Conservation (phyloP, 37 sponge, comb jelly and placozoan species). For the Mnemiopsis leidyi region DNA sequence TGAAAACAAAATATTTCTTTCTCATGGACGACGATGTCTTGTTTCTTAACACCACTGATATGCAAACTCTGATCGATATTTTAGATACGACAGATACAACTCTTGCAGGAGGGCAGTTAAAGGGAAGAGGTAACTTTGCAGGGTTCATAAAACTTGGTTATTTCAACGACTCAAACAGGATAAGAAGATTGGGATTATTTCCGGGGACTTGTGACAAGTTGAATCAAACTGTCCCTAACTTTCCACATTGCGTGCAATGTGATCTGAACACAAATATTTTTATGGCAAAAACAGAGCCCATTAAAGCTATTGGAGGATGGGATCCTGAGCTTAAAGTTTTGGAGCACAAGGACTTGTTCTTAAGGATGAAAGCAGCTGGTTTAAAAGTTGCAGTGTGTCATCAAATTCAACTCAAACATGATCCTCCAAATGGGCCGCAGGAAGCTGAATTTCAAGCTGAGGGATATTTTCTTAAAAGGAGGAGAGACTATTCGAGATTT, state of each 20-base stretch:
- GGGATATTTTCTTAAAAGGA: neutral
- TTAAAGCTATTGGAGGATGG: neutral
- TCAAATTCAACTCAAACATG: neutral
- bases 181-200: neutral
- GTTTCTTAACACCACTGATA: neutral
- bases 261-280: no score
- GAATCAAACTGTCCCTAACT: neutral
- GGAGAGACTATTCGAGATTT: neutral
- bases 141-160: neutral
- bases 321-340: neutral
- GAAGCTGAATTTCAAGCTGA: neutral
- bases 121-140: neutral
- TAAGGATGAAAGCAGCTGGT: neutral
- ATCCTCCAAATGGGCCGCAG: neutral
- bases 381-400: neutral
- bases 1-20: neutral
- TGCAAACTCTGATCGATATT: neutral
- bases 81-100: neutral
- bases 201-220: neutral
- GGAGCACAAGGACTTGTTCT: neutral
- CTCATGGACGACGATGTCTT: neutral
- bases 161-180: neutral
- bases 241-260: neutral
- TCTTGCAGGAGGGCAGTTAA: neutral
- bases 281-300: no score